Percentiles rank a stretch among this genome's conserved stretches.
Evolutionary conservation across 2,888 invertebrate genomes (phyloP).

Genomic region (Campoplex nolae): DNA sequence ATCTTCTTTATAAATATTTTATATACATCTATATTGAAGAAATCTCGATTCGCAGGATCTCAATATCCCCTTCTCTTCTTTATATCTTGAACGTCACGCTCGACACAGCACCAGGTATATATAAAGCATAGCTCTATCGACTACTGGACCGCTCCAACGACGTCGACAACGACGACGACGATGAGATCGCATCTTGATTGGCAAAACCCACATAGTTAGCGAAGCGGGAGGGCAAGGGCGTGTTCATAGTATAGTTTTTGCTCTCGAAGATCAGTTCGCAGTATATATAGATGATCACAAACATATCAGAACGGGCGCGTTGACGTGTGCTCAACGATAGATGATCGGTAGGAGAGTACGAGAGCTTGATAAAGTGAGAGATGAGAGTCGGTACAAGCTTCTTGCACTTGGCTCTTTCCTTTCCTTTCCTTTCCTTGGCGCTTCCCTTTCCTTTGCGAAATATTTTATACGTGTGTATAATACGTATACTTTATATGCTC

Average conservation of each 20-base stretch:
- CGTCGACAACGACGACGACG: slow-evolving; percentile 47
- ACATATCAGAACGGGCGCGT: slow-evolving; percentile 50
- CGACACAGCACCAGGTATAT: slow-evolving; percentile 11
- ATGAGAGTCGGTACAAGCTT: slow-evolving; percentile 39
- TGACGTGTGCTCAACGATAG: slow-evolving; percentile 55
- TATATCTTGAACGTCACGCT: slow-evolving; percentile 42
- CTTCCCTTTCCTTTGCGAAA: neutral
- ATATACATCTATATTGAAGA: slow-evolving; percentile 18
- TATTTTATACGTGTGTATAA: too few species aligned
- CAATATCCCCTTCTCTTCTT: slow-evolving; percentile 24
- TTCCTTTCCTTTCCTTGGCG: neutral
- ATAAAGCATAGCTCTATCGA: slow-evolving; percentile 46
- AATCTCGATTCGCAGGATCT: slow-evolving; percentile 42
- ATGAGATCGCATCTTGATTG: slow-evolving; percentile 74
- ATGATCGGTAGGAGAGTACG: slow-evolving; percentile 45
- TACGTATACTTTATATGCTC: neutral
- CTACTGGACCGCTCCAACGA: slow-evolving; percentile 48
- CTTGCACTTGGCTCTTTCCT: slow-evolving; percentile 9
- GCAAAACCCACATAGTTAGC: slow-evolving; percentile 72
- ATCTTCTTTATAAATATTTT: slow-evolving; percentile 8
- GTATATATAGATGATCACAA: slow-evolving; percentile 56
- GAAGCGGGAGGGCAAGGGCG: slow-evolving; percentile 67
- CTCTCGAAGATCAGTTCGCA: slow-evolving; percentile 38
- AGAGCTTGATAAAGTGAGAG: slow-evolving; percentile 38
- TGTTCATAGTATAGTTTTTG: slow-evolving; percentile 69